Conservation (phyloP, 2,888 invertebrate genomes). For the Eupithecia centaureata region DNA sequence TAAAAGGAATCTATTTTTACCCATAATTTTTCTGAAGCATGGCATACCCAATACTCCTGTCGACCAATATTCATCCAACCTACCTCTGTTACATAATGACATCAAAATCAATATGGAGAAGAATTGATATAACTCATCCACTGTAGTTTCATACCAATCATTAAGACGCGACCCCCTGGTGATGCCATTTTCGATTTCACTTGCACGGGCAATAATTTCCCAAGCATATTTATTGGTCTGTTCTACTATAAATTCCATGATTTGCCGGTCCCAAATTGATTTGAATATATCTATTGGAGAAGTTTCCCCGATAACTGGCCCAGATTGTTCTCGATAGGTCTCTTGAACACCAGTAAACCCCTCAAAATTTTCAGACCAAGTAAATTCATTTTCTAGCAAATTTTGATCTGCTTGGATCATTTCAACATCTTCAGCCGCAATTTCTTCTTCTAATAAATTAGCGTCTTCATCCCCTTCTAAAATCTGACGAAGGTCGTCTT, state of each 20-base stretch:
- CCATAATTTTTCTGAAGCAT: slow-evolving; percentile 38
- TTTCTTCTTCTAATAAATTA: slow-evolving; percentile 20
- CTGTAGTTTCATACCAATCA: slow-evolving; percentile 33
- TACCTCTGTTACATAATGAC: slow-evolving; percentile 22
- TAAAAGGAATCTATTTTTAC: slow-evolving; percentile 31
- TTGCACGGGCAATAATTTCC: slow-evolving; percentile 26
- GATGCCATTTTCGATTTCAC: slow-evolving; percentile 22
- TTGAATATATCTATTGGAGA: slow-evolving; percentile 33
- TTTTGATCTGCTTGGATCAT: slow-evolving; percentile 16
- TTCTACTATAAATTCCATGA: slow-evolving; percentile 31
- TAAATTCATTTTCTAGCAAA: slow-evolving; percentile 14
- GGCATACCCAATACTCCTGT: slow-evolving; percentile 41
- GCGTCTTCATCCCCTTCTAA: slow-evolving; percentile 29
- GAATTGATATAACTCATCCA: slow-evolving; percentile 30
- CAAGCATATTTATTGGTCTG: slow-evolving; percentile 4
- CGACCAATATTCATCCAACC: slow-evolving; percentile 40
- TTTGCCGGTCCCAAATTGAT: slow-evolving; percentile 32
- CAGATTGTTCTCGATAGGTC: slow-evolving; percentile 29
- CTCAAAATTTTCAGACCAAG: slow-evolving; percentile 17
- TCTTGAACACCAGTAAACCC: slow-evolving; percentile 29
- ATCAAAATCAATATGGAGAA: slow-evolving; percentile 30
- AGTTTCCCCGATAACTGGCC: slow-evolving; percentile 30
- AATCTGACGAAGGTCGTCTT: slow-evolving; percentile 29
- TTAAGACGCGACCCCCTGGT: slow-evolving; percentile 27
- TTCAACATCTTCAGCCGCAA: slow-evolving; percentile 26